Evolutionary conservation across 2,797 vertebrate genomes (phyloP).

Genomic region (Rhinatrema bivittatum): DNA sequence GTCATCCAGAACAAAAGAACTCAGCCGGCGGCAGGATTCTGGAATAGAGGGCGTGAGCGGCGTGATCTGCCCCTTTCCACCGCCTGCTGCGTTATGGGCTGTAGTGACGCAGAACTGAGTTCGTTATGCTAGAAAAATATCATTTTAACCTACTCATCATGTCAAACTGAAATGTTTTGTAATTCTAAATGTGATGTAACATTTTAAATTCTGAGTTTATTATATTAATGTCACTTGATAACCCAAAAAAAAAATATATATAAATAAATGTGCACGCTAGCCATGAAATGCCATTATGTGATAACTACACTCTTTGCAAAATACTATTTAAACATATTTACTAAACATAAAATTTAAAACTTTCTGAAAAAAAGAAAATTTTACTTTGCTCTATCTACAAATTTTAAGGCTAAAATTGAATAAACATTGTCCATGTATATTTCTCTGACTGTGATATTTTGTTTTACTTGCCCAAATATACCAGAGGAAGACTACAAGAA

Average conservation of each 20-base stretch:
- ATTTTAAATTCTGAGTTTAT: not conserved
- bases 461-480: no score
- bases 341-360: no score
- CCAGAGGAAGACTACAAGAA: no score
- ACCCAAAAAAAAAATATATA: no score
- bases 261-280: not conserved
- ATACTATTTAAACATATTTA: no score
- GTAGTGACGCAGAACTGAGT: constrained; percentile 37
- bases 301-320: not conserved
- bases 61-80: constrained; percentile 9
- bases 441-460: no score
- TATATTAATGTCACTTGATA: no score
- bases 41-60: not conserved
- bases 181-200: not conserved
- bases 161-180: not conserved
- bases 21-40: not conserved
- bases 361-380: no score
- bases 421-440: no score
- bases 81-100: constrained; percentile 47
- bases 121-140: constrained; percentile 39
- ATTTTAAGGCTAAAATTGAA: no score
- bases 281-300: not conserved
- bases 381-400: no score
- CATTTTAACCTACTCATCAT: not conserved
- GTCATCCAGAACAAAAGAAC: not conserved